Base-by-base conservation (phyloP, 2,113 vertebrate genomes). In the Paracyprichromis sp. region DNA sequence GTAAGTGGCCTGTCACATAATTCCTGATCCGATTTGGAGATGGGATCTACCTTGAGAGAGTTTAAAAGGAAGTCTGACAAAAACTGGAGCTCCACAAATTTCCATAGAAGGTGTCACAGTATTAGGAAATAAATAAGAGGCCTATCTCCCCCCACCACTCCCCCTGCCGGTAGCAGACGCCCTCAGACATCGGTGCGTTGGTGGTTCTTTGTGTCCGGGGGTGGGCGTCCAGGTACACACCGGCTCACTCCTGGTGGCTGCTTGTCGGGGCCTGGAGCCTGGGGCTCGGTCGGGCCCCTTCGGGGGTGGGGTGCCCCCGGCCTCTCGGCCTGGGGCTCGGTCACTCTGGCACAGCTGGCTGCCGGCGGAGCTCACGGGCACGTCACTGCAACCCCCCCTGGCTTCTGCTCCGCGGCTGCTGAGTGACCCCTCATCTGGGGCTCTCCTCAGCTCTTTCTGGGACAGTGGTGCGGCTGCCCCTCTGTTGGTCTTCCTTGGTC, bases 161-260 rank as follows among this genome's bases (percentile, higher is more conserved):
- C 11, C 21, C 54, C 53, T 13, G 11, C 53, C 0, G 0, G 6
- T 56, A 21, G 21, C 21, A 5, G 54, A 56, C 11, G 0, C 54
- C 54, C 21, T 56, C 21, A 56, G 54, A 3, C 0, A 2, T 54
- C 6, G n/a, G n/a, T 54, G 53, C 6, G 6, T 24, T 54, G 53
- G n/a, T 54, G 53, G 53, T 54, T 54, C 6, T 54, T 54, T 24
- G 53, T 54, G 53, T 54, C 53, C 1, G 6, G 4, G 53, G 53
- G 0, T 54, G 53, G 53, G n/a, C 0, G 6, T 12, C 10, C 53
- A 12, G 53, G 10, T 54, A 7, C 10, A 3, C 53, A 54, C 53
- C 1, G 50, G 50, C 50, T 52, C 19, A 54, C n/a, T 53, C n/a
- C 9, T 2, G 53, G 53, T 12, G 52, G n/a, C n/a, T 7, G 10